phyloP scores from a whole-genome alignment of 2,888 invertebrate species.

The Criorhina ranunculi region DNA sequence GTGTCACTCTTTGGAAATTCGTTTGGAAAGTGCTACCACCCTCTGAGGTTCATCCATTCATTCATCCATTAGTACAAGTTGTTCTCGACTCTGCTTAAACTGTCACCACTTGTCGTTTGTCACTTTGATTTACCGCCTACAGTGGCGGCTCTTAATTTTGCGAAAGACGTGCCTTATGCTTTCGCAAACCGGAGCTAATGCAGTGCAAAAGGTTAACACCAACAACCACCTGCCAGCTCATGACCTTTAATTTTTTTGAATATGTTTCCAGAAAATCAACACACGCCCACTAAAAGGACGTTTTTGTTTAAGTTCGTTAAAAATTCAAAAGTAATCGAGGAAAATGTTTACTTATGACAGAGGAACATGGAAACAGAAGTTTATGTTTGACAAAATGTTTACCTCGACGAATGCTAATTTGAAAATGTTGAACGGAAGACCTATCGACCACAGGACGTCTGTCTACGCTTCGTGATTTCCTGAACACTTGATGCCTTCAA shows the following conservation, averaged over 20 bases:
- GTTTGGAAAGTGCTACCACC: constrained; percentile 1
- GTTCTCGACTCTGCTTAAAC: background rate
- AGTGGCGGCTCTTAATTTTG: background rate
- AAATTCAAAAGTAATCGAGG: background rate
- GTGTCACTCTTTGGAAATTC: background rate
- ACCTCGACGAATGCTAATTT: no score
- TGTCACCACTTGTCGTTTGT: constrained; percentile 2
- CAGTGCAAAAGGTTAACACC: background rate
- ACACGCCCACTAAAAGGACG: background rate
- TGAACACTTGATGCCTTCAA: no score
- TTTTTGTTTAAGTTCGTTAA: background rate
- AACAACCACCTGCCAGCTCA: background rate
- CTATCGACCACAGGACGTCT: no score
- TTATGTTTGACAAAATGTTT: no score
- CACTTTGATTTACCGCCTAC: background rate
- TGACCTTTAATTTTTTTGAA: background rate
- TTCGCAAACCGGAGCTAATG: background rate
- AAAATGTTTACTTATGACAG: background rate
- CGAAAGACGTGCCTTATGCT: background rate
- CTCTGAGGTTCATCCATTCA: background rate
- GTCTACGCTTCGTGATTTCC: no score
- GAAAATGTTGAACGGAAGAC: no score
- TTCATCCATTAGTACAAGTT: background rate
- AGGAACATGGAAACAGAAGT: background rate
- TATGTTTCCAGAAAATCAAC: background rate